These are phyloP conservation scores for Nylanderia fulva DNA, from an alignment of 1,140 invertebrate genomes.

Conservation along the genomic window DNA sequence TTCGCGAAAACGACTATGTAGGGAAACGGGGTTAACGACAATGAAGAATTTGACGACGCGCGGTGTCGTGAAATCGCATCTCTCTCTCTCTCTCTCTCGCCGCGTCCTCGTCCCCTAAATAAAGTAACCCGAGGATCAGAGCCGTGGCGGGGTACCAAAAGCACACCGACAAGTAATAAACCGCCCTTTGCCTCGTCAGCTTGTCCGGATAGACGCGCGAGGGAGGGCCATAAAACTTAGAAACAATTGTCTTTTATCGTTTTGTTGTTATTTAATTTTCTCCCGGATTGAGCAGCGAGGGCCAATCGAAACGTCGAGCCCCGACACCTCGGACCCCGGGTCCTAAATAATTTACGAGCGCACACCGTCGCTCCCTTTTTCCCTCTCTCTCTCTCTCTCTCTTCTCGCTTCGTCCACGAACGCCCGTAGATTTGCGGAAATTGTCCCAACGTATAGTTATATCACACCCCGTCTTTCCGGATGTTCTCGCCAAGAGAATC, in stretches of 20 bases:
- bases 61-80: conserved; percentile 39
- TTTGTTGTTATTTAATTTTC: conserved; percentile 84
- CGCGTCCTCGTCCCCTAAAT: conserved; percentile 78
- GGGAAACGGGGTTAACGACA: conserved; percentile 16
- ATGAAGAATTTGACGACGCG: conserved; percentile 15
- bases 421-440: conserved; percentile 73
- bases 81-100: too few relatives aligned
- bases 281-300: conserved; percentile 69
- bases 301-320: conserved; percentile 68
- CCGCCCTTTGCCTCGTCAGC: conserved; percentile 77
- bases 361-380: conserved; percentile 21
- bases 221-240: conserved; percentile 79
- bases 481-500: conserved; percentile 44
- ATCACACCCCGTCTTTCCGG: conserved; percentile 38
- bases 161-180: conserved; percentile 79
- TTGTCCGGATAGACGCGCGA: conserved; percentile 63
- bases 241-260: conserved; percentile 84
- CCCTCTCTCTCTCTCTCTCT: conserved; percentile 38
- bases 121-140: conserved; percentile 81
- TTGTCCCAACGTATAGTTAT: conserved; percentile 48
- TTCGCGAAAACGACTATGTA: conserved; percentile 38
- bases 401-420: background rate
- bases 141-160: conserved; percentile 66
- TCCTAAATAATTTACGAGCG: conserved; percentile 85
- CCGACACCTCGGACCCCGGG: conserved; percentile 67